Conservation (phyloP, 2,113 vertebrate genomes). For the Thunnus thynnus region DNA sequence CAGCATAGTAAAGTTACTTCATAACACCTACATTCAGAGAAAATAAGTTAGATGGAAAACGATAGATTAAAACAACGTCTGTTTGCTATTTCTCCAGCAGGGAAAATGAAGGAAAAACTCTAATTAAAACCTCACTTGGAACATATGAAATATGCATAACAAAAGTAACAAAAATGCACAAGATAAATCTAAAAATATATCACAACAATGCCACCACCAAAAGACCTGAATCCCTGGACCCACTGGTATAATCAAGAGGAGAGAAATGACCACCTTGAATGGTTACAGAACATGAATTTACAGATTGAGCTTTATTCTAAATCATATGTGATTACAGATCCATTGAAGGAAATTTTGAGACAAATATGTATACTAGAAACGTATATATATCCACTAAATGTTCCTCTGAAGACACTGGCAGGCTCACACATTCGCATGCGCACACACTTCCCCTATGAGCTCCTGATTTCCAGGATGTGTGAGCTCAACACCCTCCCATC, state of each 20-base stretch:
- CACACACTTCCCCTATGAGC: background rate
- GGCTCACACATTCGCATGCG: background rate
- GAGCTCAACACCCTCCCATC: background rate
- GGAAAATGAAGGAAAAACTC: too few relatives aligned
- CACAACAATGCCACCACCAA: background rate
- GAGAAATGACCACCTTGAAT: background rate
- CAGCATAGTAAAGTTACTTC: too few relatives aligned
- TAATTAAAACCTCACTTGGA: background rate
- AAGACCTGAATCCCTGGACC: background rate
- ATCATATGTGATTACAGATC: background rate
- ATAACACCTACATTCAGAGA: too few relatives aligned
- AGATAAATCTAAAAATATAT: background rate
- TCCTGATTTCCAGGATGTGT: background rate
- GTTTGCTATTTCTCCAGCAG: background rate
- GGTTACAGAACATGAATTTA: background rate
- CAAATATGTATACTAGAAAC: background rate
- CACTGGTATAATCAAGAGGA: too few relatives aligned
- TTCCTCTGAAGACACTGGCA: background rate
- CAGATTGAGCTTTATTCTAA: background rate
- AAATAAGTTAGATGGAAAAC: too few relatives aligned
- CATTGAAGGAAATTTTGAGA: background rate
- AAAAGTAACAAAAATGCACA: background rate
- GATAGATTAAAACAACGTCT: background rate
- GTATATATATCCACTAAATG: background rate
- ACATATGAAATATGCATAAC: background rate